Evolutionary conservation across 2,113 vertebrate genomes (phyloP).

Genomic region (Corapipo altera): DNA sequence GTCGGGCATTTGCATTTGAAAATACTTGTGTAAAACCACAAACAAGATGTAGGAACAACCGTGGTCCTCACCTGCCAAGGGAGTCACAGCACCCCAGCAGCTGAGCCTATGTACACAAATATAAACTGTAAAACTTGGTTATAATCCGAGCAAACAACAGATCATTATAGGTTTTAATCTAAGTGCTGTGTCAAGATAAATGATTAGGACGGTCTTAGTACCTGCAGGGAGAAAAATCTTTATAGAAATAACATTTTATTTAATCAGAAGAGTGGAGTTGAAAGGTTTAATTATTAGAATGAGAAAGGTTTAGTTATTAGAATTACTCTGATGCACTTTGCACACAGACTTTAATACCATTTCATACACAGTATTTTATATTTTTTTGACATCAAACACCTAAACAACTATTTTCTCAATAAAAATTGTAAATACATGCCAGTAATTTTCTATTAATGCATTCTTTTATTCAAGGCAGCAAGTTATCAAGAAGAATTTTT

Average conservation of each 20-base stretch:
- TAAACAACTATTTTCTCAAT: neutral
- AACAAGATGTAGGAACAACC: neutral
- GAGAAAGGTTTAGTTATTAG: neutral
- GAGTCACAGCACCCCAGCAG: neutral
- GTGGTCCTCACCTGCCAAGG: neutral
- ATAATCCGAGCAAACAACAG: constrained; percentile 5
- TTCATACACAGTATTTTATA: neutral
- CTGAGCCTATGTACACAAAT: neutral
- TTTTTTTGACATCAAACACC: neutral
- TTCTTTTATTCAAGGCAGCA: neutral
- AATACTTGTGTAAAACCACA: neutral
- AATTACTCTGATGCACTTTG: neutral
- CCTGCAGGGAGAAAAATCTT: neutral
- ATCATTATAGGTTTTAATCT: neutral
- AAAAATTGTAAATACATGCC: neutral
- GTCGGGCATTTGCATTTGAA: neutral
- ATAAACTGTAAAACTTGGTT: neutral
- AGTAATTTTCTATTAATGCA: neutral
- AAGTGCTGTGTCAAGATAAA: neutral
- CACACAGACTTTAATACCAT: neutral
- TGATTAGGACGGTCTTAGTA: neutral
- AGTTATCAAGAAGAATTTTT: neutral
- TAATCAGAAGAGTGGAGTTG: neutral
- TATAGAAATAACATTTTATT: neutral
- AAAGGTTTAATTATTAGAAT: neutral